Evolutionary conservation across 2,113 vertebrate species (phyloP), one percentile per base, ranked within the genome.

Genomic region (Lampris incognitus): DNA sequence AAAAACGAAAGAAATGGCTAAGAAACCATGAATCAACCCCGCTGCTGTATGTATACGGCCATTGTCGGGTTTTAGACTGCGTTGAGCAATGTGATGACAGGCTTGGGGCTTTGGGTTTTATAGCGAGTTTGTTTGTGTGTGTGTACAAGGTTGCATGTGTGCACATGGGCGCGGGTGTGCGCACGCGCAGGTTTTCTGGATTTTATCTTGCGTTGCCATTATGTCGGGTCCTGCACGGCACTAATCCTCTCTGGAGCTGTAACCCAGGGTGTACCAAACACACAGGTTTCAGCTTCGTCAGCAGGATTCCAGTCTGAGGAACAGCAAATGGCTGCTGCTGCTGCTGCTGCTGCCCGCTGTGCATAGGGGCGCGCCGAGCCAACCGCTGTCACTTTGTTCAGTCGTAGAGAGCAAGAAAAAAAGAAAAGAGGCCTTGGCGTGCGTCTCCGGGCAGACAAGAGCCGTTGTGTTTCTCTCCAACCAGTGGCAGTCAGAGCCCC

Each of bases 261-360:
- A 78, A 67, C 24, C 66, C 40, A 37, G 52, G 66, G 52, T 50
- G 46, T 41, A 44, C 37, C n/a, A 46, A 38, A 36, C 37, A 39
- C 46, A 36, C 52, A 36, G 60, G 40, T 57, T 70, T 48, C 9
- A 69, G 42, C 66, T 8, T 1, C 61, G 80, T 77, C 75, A 80
- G 76, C 77, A 73, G 56, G 61, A 54, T 69, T 39, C 10, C 13
- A 51, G 62, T 66, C 59, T 51, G 55, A 83, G 74, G 57, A 79
- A 67, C 78, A 51, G 48, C 54, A 75, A 87, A 75, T 72, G 73
- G 67, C 72, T 66, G 75, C 55, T 39, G 59, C 37, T 13, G 24
- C 24, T 24, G 24, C 24, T 24, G 24, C 24, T 24, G 24, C 24
- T 24, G 24, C 24, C 24, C 24, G 24, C 24, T 24, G 24, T 24